These are phyloP conservation scores for Thamnaconus septentrionalis DNA, from an alignment of 2,113 vertebrate genomes.

Conservation along the genomic window DNA sequence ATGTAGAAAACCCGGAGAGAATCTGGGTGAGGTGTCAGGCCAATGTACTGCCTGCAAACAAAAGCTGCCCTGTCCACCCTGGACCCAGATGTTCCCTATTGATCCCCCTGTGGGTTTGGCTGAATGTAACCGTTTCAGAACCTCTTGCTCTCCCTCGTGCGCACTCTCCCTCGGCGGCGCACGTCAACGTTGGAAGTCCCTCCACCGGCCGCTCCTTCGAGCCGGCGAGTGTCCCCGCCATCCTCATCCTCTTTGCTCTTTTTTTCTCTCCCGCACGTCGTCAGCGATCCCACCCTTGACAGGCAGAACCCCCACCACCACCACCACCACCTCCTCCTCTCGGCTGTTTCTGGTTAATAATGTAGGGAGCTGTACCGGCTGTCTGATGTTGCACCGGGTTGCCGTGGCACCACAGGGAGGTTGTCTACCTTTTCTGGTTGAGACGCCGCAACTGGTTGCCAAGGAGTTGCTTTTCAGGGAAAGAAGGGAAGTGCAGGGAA, in stretches of 20 bases:
- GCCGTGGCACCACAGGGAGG: constrained; percentile 64
- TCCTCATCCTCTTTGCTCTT: constrained; percentile 11
- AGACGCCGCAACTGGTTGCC: constrained; percentile 71
- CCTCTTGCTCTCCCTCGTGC: constrained; percentile 45
- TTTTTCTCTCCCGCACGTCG: constrained; percentile 27
- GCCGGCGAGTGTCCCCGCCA: background rate
- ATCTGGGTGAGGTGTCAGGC: constrained; percentile 68
- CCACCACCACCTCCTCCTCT: constrained; percentile 23
- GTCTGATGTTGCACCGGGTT: constrained; percentile 70
- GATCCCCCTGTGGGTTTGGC: constrained; percentile 65
- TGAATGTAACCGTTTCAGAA: constrained; percentile 69
- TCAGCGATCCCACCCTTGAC: constrained; percentile 32
- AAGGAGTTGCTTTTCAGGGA: constrained; percentile 68
- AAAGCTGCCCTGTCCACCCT: constrained; percentile 70
- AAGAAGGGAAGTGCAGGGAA: too few relatives aligned
- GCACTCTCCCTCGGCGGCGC: background rate
- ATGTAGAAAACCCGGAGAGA: constrained; percentile 49
- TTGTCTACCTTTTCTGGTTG: constrained; percentile 65
- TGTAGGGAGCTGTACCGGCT: constrained; percentile 63
- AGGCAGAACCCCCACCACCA: background rate
- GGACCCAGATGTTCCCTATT: constrained; percentile 77
- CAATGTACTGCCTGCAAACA: constrained; percentile 65
- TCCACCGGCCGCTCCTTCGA: too few relatives aligned
- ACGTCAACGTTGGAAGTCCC: too few relatives aligned
- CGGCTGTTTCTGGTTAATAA: constrained; percentile 72